Evolutionary conservation across 2,888 invertebrate species (phyloP).

Genomic region (Timema podura): DNA sequence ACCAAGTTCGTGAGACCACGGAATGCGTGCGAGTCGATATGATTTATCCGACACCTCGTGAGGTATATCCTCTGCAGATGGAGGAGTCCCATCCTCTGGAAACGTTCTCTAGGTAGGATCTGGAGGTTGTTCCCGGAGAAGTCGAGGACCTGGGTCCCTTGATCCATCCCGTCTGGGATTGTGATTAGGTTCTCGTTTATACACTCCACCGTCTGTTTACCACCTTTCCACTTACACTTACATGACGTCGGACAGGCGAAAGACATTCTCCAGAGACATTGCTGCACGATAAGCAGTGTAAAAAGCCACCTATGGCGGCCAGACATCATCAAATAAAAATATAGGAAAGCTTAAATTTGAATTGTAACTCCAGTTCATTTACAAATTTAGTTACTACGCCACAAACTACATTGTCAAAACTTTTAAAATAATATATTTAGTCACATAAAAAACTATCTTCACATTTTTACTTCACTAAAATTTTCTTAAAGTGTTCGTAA

Average conservation of each 20-base stretch:
- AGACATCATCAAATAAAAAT: not conserved
- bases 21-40: constrained; percentile 76
- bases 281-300: constrained; percentile 22
- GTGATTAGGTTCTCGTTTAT: constrained; percentile 69
- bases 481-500: too few relatives aligned
- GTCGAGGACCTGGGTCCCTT: constrained; percentile 83
- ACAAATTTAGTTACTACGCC: too few relatives aligned
- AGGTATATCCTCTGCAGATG: constrained; percentile 85
- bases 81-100: constrained; percentile 70
- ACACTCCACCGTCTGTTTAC: constrained; percentile 88
- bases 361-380: not conserved
- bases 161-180: constrained; percentile 75
- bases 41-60: constrained; percentile 70
- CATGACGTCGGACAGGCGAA: constrained; percentile 71
- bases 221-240: constrained; percentile 88
- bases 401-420: too few relatives aligned
- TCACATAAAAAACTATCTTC: too few relatives aligned
- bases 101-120: constrained; percentile 71
- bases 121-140: constrained; percentile 79
- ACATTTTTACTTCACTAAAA: too few relatives aligned
- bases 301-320: constrained; percentile 13
- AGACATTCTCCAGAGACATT: constrained; percentile 25
- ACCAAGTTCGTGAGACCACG: constrained; percentile 81
- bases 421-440: too few relatives aligned
- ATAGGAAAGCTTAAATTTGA: not conserved